Percentiles rank a stretch among this genome's conserved stretches.
Evolutionary conservation across 2,888 invertebrate species (phyloP).

Genomic region (Itoplectis maculator): DNA sequence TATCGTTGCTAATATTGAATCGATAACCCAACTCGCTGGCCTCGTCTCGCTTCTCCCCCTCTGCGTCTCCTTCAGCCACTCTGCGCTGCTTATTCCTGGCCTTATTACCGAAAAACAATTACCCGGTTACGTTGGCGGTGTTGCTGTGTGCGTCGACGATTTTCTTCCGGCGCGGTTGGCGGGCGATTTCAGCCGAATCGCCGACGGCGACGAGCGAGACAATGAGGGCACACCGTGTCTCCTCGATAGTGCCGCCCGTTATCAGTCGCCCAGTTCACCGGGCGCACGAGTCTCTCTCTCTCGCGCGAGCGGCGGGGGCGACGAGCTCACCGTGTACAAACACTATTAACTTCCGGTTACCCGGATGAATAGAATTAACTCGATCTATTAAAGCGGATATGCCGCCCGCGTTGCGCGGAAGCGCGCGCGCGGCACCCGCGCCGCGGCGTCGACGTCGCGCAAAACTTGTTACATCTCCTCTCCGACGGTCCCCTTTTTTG

Average conservation of each 20-base stretch:
- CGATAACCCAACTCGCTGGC: slow-evolving; percentile 59
- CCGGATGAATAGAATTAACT: slow-evolving; percentile 43
- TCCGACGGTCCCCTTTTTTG: neutral
- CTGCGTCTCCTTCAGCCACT: neutral
- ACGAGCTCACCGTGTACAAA: slow-evolving; percentile 44
- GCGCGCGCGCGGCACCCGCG: neutral
- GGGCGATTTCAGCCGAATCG: neutral
- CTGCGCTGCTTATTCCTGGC: neutral
- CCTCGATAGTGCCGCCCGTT: too few species aligned
- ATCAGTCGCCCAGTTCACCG: slow-evolving; percentile 11
- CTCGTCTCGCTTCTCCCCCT: slow-evolving; percentile 10
- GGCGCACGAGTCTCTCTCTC: neutral
- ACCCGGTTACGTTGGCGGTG: neutral
- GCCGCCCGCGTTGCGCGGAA: slow-evolving; percentile 4
- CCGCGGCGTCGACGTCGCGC: neutral
- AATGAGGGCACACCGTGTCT: neutral
- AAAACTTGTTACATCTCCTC: neutral
- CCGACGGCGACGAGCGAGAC: neutral
- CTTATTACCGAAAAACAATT: neutral
- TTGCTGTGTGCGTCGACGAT: neutral
- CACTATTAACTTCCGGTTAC: slow-evolving; percentile 46
- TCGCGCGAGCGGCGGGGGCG: neutral
- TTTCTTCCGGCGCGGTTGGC: neutral
- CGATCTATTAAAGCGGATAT: slow-evolving; percentile 48
- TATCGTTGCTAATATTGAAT: slow-evolving; percentile 69